Evolutionary conservation across 2,113 vertebrate species (phyloP).

Genomic region (Callipepla squamata): DNA sequence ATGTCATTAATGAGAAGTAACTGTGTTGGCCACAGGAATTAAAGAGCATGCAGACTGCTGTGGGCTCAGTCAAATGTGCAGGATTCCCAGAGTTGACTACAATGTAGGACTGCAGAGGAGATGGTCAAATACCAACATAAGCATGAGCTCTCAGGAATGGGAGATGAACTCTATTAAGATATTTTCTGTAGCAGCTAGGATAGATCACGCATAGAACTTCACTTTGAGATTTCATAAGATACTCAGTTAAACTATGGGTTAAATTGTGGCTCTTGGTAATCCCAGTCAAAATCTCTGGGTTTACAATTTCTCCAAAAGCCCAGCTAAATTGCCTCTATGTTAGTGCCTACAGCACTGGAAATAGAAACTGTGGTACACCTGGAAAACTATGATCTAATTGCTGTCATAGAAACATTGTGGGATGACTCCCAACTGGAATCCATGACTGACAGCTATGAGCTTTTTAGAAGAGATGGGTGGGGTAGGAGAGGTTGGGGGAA

Average conservation of each 20-base stretch:
- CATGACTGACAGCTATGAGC: no score
- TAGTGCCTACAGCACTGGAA: no score
- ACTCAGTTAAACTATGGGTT: not conserved
- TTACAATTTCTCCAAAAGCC: not conserved
- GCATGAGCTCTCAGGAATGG: not conserved
- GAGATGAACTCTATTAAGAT: not conserved
- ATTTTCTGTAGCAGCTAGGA: not conserved
- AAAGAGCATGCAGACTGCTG: not conserved
- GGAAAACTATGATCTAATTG: no score
- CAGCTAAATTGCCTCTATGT: no score
- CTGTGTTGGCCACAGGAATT: not conserved
- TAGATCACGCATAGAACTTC: not conserved
- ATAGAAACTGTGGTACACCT: no score
- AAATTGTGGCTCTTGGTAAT: not conserved
- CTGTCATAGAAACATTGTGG: no score
- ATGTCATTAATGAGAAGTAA: not conserved
- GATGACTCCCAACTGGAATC: no score
- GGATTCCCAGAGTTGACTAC: no score
- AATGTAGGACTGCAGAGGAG: rapidly evolving
- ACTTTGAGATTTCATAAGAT: not conserved
- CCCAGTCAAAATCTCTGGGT: not conserved
- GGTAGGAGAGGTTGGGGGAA: no score
- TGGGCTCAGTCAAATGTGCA: rapidly evolving
- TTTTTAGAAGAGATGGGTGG: no score
- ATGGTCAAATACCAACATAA: not conserved